These are phyloP conservation scores for Podarcis raffonei DNA, from an alignment of 2,113 vertebrate species.

Conservation along the genomic window DNA sequence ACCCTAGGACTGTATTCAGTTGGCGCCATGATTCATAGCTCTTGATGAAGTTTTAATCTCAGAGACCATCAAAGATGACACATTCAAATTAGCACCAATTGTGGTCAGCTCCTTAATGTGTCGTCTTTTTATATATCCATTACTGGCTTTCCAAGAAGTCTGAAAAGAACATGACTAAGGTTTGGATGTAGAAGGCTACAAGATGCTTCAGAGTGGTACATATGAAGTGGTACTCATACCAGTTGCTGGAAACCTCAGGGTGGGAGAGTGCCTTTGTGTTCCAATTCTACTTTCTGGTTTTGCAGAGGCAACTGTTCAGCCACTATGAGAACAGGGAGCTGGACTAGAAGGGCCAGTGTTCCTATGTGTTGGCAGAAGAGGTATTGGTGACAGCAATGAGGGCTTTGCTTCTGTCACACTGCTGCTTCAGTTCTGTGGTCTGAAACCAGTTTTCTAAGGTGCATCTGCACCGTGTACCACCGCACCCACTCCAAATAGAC, in stretches of 20 bases:
- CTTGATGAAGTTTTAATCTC: constrained; percentile 27
- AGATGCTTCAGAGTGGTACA: neutral
- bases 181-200: constrained; percentile 31
- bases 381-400: neutral
- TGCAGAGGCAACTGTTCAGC: no score
- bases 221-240: no score
- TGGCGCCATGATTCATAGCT: neutral
- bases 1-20: rapidly evolving
- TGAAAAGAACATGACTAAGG: constrained; percentile 47
- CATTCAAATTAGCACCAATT: constrained; percentile 61
- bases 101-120: constrained; percentile 52
- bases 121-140: constrained; percentile 9
- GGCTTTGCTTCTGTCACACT: neutral
- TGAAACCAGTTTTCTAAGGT: neutral
- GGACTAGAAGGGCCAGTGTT: no score
- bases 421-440: neutral
- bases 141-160: constrained; percentile 42
- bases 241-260: constrained; percentile 4
- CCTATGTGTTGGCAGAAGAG: neutral
- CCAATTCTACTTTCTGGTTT: no score
- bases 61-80: constrained; percentile 38
- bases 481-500: neutral
- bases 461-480: neutral
- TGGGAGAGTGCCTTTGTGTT: no score
- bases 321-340: no score